Base-by-base conservation (phyloP, 2,888 invertebrate genomes). In the Kryphioiulus occultus region DNA sequence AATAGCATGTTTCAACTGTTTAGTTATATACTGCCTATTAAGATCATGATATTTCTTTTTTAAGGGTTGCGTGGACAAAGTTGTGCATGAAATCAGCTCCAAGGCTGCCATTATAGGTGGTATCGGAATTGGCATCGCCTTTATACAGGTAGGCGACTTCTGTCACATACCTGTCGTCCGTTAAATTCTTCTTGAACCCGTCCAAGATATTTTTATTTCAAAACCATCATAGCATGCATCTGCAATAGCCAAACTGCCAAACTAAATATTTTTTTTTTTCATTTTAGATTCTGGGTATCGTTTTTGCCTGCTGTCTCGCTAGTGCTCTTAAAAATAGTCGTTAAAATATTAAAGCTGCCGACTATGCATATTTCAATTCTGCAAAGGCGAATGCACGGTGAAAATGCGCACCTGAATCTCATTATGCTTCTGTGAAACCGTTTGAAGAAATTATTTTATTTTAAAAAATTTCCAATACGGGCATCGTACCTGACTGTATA, bases 111-210 rank as follows among this genome's bases (percentile, higher is more conserved):
- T 95, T 88, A 94, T 98, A 88, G 97, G 96, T 17, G 96, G 95
- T 1, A 95, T 97, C 12, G 97, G 96, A 1, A 93, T 97, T 87
- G 96, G 96, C 22, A 95, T 98, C 84, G 97, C 97, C 88, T 93
- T 95, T 89, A 94, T 97, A 89, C 98, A 98, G 95, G 97, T 98
- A 68, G 68, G 68, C 19, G n/a, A n/a, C 15, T 44, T 44, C 44
- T 44, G 44, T 44, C 44, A 15, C 44, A 44, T 15, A 44, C n/a
- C n/a, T n/a, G n/a, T n/a, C n/a, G n/a, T n/a, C n/a, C n/a, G n/a
- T 44, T 44, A 44, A 44, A 44, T 44, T 44, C 9, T 44, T 9
- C 12, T 44, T 44, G 9, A 9, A 44, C 9, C 44, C 44, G 44
- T 12, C 12, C 44, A 44, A 9, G 35, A 2, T 35, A 35, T 35